Conservation (phyloP, 2,797 vertebrate genomes). For the Scleropages formosus region DNA sequence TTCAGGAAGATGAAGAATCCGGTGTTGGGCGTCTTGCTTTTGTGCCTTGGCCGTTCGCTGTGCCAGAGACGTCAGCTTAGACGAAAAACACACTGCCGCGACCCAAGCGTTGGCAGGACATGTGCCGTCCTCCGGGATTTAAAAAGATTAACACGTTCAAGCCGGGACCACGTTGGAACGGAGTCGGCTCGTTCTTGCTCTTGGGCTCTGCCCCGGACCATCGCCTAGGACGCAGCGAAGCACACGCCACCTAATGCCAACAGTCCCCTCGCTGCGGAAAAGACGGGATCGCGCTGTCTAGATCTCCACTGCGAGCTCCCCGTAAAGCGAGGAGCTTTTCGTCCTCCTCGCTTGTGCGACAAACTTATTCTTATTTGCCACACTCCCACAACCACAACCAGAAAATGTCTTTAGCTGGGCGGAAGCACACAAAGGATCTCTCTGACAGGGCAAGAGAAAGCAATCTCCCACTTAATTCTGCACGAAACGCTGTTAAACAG, state of each 20-base stretch:
- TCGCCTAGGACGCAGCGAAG: not conserved
- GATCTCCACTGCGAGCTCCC: not conserved
- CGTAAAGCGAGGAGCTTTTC: not conserved
- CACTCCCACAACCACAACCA: not conserved
- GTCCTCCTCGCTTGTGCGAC: not conserved
- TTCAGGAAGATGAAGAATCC: too few species aligned
- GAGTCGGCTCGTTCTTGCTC: not conserved
- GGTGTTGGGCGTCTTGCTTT: not conserved
- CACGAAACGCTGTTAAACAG: not conserved
- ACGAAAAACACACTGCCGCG: not conserved
- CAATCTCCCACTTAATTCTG: constrained; percentile 14
- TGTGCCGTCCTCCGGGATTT: not conserved
- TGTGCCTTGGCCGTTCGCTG: not conserved
- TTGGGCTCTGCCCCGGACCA: not conserved
- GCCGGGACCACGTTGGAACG: too few species aligned
- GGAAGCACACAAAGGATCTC: constrained; percentile 10
- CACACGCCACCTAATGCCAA: not conserved
- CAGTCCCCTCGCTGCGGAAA: not conserved
- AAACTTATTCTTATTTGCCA: constrained; percentile 9
- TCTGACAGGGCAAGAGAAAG: not conserved
- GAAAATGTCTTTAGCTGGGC: not conserved
- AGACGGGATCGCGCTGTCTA: not conserved
- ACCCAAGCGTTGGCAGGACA: not conserved
- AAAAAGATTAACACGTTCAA: not conserved
- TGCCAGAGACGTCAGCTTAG: not conserved